Evolutionary conservation across 1,140 invertebrate genomes (phyloP), one percentile per base, ranked within the genome.

Genomic region (Magallana gigas): DNA sequence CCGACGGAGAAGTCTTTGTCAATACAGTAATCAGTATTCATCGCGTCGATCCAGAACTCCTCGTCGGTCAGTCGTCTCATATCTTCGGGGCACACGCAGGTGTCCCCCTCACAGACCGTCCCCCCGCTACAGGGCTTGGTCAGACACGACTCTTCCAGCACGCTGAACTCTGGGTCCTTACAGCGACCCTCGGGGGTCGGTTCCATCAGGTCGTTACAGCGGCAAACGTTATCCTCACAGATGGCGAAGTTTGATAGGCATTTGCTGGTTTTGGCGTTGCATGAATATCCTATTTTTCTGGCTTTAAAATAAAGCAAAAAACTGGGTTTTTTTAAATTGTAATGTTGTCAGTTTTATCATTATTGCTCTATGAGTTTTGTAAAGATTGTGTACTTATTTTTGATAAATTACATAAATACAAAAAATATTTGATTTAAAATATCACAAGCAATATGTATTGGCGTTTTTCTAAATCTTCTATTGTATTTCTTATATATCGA

Each of bases 31-130:
- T 60, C 57, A 18, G 29, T 84, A 84, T 84, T 62, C 57, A 84
- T 83, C 8, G 88, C 85, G 5, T 86, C 71, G 16, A 89, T 16
- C 88, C 88, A 89, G 68, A 89, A 89, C 23, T 89, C 88, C 9
- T 89, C 88, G 8, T 23, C 14, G 29, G 85, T 62, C 57, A 89
- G 62, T 29, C 84, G 59, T 18, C 88, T 16, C 80, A 81, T 64
- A 9, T 85, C 64, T 18, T 57, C 14, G 11, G 64, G 60, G 82
- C 88, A 89, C 0, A 56, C 23, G 48, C 88, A 89, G 6, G 9
- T 84, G 11, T 85, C 88, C n/a, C 64, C 57, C 6, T 84, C n/a
- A 85, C 88, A 89, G 36, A 36, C 59, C 0, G 85, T 56, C 5
- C 85, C 85, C 64, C 58, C 85, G n/a, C 62, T 36, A 60, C 88